phyloP scores from a whole-genome alignment of 2,888 invertebrate genomes.

The Encarsia formosa region DNA sequence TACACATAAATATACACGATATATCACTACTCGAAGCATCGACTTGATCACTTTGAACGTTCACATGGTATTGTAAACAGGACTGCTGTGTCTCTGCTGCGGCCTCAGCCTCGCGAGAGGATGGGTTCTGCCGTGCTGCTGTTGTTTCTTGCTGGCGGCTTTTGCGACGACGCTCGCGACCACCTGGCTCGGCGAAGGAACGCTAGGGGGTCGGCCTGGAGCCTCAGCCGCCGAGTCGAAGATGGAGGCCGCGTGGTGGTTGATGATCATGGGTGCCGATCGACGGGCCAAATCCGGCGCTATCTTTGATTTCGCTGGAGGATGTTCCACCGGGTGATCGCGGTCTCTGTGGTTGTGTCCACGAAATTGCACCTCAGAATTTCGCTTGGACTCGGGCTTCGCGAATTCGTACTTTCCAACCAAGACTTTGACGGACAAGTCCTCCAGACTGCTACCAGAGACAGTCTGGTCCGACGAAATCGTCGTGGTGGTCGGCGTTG shows the following conservation, averaged over 20 bases:
- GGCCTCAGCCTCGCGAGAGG: constrained; percentile 82
- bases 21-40: constrained; percentile 1
- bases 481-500: constrained; percentile 14
- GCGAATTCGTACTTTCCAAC: constrained; percentile 72
- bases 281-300: constrained; percentile 46
- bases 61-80: constrained; percentile 87
- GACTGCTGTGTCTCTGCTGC: constrained; percentile 73
- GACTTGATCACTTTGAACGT: not conserved
- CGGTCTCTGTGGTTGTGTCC: constrained; percentile 4
- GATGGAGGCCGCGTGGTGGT: constrained; percentile 29
- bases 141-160: constrained; percentile 74
- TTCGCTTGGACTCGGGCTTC: constrained; percentile 38
- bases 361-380: constrained; percentile 40
- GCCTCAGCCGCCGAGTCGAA: constrained; percentile 38
- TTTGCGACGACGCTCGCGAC: constrained; percentile 68
- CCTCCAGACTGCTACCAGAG: constrained; percentile 54
- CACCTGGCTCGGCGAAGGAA: constrained; percentile 58
- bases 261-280: constrained; percentile 44
- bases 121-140: constrained; percentile 88
- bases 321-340: constrained; percentile 38
- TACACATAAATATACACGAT: constrained; percentile 19
- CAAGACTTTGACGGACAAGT: constrained; percentile 69
- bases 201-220: constrained; percentile 46
- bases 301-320: constrained; percentile 43
- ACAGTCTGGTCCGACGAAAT: constrained; percentile 6